Percentiles rank a stretch among this genome's conserved stretches.
Conservation (phyloP, 1,140 invertebrate species). For the Belonocnema kinseyi region DNA sequence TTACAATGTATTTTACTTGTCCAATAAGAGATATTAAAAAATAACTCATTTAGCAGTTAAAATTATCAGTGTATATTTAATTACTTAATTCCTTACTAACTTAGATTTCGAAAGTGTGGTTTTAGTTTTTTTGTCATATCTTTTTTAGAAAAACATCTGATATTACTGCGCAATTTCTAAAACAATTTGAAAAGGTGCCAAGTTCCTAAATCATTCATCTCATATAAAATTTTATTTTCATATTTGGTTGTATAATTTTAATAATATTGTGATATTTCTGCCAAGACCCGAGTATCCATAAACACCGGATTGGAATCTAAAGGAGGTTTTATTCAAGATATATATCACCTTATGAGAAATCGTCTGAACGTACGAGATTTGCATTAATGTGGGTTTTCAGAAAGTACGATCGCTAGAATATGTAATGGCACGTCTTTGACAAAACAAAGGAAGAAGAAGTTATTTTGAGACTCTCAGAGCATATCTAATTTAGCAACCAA, state of each 20-base stretch:
- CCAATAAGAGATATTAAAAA: no score
- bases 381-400: constrained; percentile 19
- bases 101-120: no score
- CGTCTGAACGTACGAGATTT: constrained; percentile 27
- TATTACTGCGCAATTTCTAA: no score
- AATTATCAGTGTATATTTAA: no score
- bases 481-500: constrained; percentile 3
- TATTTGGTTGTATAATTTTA: background rate
- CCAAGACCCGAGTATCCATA: constrained; percentile 29
- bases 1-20: no score
- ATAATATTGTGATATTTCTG: constrained; percentile 31
- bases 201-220: no score
- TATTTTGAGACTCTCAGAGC: constrained; percentile 14
- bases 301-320: constrained; percentile 9
- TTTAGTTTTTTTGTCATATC: no score
- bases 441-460: constrained; percentile 14
- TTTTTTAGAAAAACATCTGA: no score
- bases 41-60: no score
- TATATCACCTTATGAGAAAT: constrained; percentile 13
- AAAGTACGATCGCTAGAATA: background rate
- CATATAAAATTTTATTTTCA: no score
- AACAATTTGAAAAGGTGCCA: no score
- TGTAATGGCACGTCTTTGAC: background rate
- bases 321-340: background rate
- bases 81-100: no score